A percentile compares a stretch with the other conserved stretches of the same genome.
These are phyloP conservation scores for Cosmorhoe ocellata DNA, from an alignment of 2,888 invertebrate genomes.

Conservation along the genomic window DNA sequence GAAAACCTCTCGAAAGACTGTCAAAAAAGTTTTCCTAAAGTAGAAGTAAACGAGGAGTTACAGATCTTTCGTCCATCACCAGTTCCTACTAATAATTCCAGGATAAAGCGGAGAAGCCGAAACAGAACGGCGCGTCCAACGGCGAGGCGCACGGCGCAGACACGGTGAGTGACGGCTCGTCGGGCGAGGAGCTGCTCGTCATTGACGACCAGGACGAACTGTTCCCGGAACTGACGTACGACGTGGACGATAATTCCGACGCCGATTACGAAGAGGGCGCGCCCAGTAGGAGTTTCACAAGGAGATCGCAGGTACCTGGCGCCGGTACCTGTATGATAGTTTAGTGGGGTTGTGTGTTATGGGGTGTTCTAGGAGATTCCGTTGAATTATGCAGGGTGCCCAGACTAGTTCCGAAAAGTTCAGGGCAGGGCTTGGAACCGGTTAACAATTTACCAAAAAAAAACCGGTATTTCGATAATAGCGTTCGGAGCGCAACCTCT, in stretches of 20 bases:
- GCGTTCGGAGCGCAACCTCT: no score
- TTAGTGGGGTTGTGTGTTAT: not conserved
- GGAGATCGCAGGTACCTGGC: constrained; percentile 70
- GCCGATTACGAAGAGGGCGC: constrained; percentile 59
- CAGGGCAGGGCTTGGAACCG: no score
- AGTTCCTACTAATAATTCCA: constrained; percentile 37
- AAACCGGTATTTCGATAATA: no score
- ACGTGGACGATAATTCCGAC: constrained; percentile 69
- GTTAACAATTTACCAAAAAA: no score
- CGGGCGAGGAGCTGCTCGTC: constrained; percentile 53
- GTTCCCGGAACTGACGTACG: constrained; percentile 77
- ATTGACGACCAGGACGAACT: constrained; percentile 62
- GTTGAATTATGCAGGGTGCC: no score
- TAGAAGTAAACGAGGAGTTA: no score
- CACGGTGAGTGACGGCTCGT: constrained; percentile 55
- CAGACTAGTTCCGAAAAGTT: no score
- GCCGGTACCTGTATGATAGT: constrained; percentile 38
- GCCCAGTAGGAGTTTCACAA: constrained; percentile 64
- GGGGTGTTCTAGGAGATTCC: not conserved
- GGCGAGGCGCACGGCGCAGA: constrained; percentile 40
- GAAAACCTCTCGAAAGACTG: no score
- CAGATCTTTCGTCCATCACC: no score
- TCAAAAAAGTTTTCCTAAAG: no score
- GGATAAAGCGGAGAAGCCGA: constrained; percentile 52
- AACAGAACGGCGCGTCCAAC: constrained; percentile 55